These are phyloP conservation scores for Rattus rattus DNA, from an alignment of 2,113 vertebrate species.

Conservation along the genomic window DNA sequence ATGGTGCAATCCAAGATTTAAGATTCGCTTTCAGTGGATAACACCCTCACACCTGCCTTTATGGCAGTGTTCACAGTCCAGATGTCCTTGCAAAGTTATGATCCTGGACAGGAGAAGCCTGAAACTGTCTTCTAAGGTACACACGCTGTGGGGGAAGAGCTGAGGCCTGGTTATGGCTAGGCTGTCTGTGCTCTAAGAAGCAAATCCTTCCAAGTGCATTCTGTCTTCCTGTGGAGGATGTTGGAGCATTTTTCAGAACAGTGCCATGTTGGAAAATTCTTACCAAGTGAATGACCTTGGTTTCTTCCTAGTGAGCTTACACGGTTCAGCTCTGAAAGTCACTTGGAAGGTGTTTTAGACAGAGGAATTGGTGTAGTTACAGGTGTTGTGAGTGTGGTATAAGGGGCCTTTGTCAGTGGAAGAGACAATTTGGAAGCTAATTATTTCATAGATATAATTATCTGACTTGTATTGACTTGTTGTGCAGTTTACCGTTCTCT, in stretches of 20 bases:
- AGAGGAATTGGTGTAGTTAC: neutral
- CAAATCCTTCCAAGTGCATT: neutral
- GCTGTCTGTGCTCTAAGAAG: neutral
- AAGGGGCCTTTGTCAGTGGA: conserved; percentile 35
- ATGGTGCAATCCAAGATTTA: neutral
- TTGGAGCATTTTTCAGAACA: conserved; percentile 30
- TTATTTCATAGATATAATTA: conserved; percentile 54
- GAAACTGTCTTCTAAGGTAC: neutral
- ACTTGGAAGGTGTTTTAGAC: neutral
- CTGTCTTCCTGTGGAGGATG: neutral
- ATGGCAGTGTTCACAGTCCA: neutral
- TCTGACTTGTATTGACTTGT: conserved; percentile 47
- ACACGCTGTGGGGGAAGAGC: neutral
- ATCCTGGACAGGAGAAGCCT: neutral
- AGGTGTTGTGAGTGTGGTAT: neutral
- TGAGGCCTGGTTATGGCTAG: neutral
- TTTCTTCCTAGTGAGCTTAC: conserved; percentile 12
- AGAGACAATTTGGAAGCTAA: conserved; percentile 16
- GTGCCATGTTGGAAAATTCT: neutral
- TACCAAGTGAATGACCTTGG: neutral
- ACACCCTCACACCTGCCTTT: neutral
- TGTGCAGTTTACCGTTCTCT: conserved; percentile 43
- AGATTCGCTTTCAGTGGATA: neutral
- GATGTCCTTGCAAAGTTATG: neutral
- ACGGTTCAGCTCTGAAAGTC: neutral